phyloP scores from a whole-genome alignment of 2,797 vertebrate species.

The Prionace glauca region DNA sequence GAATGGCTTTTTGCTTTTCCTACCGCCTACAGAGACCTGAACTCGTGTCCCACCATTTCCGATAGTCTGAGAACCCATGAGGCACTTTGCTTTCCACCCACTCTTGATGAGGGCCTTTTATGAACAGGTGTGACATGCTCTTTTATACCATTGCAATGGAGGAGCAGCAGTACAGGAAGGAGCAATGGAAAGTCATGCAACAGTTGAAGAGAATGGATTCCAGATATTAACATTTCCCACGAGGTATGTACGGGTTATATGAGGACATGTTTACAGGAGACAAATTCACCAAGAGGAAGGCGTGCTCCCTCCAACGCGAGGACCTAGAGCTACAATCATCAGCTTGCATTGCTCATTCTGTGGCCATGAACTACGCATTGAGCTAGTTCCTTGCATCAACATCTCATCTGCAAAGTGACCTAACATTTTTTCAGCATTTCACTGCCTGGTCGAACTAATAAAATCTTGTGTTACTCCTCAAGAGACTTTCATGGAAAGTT shows the following conservation, averaged over 20 bases:
- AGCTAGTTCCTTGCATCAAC: neutral
- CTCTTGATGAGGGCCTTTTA: neutral
- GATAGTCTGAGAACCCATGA: neutral
- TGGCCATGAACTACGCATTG: neutral
- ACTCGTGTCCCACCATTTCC: neutral
- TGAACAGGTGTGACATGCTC: neutral
- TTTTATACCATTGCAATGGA: neutral
- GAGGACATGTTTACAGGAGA: neutral
- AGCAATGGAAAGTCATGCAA: neutral
- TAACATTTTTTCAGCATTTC: neutral
- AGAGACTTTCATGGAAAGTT: too few relatives aligned
- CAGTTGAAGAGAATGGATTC: neutral
- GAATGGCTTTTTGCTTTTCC: neutral
- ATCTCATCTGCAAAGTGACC: neutral
- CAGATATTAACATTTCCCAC: neutral
- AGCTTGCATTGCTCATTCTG: neutral
- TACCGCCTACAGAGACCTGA: neutral
- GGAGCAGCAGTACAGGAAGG: neutral
- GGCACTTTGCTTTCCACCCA: neutral
- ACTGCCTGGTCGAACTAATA: neutral
- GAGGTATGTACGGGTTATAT: neutral
- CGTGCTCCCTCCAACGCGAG: neutral
- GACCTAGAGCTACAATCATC: neutral
- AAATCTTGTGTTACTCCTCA: too few relatives aligned
- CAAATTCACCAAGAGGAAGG: neutral